Evolutionary conservation across 2,113 vertebrate genomes (phyloP).

Genomic region (Myxocyprinus asiaticus): DNA sequence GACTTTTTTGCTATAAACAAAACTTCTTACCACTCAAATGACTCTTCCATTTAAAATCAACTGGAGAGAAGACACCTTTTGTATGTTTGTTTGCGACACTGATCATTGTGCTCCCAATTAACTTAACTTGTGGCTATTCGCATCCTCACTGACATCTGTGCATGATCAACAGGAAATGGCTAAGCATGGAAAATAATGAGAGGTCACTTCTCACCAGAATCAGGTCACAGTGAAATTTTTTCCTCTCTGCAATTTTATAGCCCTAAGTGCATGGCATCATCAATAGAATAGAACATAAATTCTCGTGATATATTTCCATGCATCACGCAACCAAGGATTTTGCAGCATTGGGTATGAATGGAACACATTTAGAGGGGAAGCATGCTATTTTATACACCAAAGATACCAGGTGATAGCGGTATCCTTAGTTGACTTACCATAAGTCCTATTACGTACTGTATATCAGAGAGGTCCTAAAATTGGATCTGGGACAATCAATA

Average conservation of each 20-base stretch:
- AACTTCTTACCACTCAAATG: too few species aligned
- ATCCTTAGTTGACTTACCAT: neutral
- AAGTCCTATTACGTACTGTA: conserved; percentile 5
- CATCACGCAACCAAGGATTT: neutral
- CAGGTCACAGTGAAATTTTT: conserved; percentile 9
- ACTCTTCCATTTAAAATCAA: conserved; percentile 1
- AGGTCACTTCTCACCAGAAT: conserved; percentile 8
- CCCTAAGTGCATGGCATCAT: too few species aligned
- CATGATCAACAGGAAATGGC: conserved; percentile 21
- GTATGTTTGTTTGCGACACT: conserved; percentile 20
- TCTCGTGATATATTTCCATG: too few species aligned
- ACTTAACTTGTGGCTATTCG: neutral
- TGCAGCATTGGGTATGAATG: neutral
- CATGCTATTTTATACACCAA: neutral
- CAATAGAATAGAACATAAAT: too few species aligned
- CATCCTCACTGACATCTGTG: too few species aligned
- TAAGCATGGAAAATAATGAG: conserved; percentile 41
- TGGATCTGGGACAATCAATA: conserved; percentile 17
- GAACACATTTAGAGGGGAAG: neutral
- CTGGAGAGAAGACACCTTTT: neutral
- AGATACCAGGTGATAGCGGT: neutral
- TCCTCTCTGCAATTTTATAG: conserved; percentile 18
- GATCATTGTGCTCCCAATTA: conserved; percentile 35
- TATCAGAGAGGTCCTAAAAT: neutral
- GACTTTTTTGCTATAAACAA: neutral